Percentiles rank a stretch among this genome's conserved stretches.
These are phyloP conservation scores for Sesia bembeciformis DNA, from an alignment of 2,888 invertebrate genomes.

Conservation along the genomic window DNA sequence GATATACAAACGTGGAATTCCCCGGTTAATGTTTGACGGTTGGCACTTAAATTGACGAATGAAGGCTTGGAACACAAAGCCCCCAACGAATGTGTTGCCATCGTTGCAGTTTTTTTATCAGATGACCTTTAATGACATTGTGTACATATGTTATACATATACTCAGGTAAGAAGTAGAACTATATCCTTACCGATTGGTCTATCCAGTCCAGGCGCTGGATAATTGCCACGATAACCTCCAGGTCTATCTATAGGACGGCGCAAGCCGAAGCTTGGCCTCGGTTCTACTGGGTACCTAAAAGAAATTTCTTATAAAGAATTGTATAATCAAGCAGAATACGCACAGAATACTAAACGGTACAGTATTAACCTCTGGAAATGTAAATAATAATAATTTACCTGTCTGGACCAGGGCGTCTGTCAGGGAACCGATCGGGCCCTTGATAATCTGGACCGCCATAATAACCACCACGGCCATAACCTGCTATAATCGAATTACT, in stretches of 20 bases:
- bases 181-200: slow-evolving; percentile 42
- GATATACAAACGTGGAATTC: too few species aligned
- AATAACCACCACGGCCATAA: slow-evolving; percentile 57
- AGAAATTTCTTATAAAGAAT: background rate
- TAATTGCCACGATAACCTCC: slow-evolving; percentile 71
- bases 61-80: too few species aligned
- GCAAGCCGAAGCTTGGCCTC: slow-evolving; percentile 47
- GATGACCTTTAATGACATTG: too few species aligned
- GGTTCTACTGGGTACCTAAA: slow-evolving; percentile 56
- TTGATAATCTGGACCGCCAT: slow-evolving; percentile 43
- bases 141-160: too few species aligned
- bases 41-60: too few species aligned
- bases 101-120: too few species aligned
- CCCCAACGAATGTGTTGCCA: too few species aligned
- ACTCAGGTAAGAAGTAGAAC: too few species aligned
- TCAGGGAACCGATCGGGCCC: slow-evolving; percentile 60
- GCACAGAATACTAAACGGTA: too few species aligned
- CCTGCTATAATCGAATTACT: slow-evolving; percentile 24
- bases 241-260: slow-evolving; percentile 53
- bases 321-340: too few species aligned
- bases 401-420: slow-evolving; percentile 63
- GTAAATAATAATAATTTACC: slow-evolving; percentile 25
- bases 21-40: too few species aligned
- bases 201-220: slow-evolving; percentile 52
- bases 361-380: too few species aligned